Evolutionary conservation across 2,113 vertebrate genomes (phyloP).

Genomic region (Cyphomyrus plagiostoma): DNA sequence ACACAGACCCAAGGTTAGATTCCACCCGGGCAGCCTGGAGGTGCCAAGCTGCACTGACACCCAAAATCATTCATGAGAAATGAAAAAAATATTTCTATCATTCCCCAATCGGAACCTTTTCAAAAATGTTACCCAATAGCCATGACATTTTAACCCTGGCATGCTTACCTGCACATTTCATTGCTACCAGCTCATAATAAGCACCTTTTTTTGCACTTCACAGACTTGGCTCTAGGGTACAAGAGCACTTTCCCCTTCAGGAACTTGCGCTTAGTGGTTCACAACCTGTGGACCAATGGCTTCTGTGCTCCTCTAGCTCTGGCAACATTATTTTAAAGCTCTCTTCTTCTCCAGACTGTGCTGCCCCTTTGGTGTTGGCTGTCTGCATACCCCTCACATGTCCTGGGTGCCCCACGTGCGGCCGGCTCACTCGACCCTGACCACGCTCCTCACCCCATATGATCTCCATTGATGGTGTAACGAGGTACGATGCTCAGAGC

Average conservation of each 20-base stretch:
- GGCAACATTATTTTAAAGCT: neutral
- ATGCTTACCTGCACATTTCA: neutral
- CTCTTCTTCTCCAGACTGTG: neutral
- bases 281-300: neutral
- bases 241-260: neutral
- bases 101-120: neutral
- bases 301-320: neutral
- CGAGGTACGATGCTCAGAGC: neutral
- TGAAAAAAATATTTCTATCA: neutral
- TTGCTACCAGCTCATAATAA: neutral
- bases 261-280: neutral
- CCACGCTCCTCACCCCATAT: neutral
- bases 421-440: neutral
- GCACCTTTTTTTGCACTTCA: neutral
- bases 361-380: neutral
- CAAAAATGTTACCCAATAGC: neutral
- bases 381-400: neutral
- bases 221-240: neutral
- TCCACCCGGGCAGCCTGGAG: neutral
- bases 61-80: neutral
- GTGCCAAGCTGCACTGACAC: neutral
- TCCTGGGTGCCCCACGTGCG: neutral
- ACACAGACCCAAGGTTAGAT: neutral
- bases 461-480: neutral
- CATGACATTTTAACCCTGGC: neutral